Percentiles rank a stretch among this genome's conserved stretches.
Evolutionary conservation across 2,113 vertebrate genomes (phyloP).

Genomic region (Junco hyemalis): DNA sequence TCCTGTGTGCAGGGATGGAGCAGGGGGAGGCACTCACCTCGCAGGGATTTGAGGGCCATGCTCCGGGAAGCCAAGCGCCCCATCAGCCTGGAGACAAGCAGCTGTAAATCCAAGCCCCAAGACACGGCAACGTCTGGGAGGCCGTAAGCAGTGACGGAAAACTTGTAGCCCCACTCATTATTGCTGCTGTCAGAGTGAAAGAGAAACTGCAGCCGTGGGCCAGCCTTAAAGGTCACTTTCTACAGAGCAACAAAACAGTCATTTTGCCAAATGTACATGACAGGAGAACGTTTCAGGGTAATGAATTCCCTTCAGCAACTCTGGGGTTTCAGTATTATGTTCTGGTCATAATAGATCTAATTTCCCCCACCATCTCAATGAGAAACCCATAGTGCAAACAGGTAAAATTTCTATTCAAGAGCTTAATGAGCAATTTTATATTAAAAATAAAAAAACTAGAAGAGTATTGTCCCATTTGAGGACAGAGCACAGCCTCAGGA

Average conservation of each 20-base stretch:
- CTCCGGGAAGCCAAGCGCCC: constrained; percentile 92
- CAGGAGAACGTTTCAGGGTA: constrained; percentile 45
- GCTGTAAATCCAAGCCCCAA: constrained; percentile 94
- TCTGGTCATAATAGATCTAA: background rate
- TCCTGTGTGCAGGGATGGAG: fast-evolving
- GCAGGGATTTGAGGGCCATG: constrained; percentile 83
- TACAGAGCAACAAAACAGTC: constrained; percentile 73
- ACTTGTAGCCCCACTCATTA: constrained; percentile 99
- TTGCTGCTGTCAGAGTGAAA: constrained; percentile 98
- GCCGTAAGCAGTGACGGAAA: constrained; percentile 89
- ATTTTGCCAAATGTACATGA: constrained; percentile 55
- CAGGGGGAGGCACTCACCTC: constrained; percentile 70
- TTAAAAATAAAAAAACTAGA: background rate
- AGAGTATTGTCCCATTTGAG: background rate
- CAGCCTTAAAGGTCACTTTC: constrained; percentile 96
- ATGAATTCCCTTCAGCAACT: constrained; percentile 62
- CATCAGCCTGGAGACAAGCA: constrained; percentile 91
- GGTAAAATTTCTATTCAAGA: background rate
- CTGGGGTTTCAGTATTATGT: background rate
- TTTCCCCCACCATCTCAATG: background rate
- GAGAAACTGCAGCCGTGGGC: constrained; percentile 95
- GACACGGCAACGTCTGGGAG: constrained; percentile 91
- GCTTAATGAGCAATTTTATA: background rate
- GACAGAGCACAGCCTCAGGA: background rate
- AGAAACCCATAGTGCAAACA: background rate